These are phyloP conservation scores for Eospalax fontanierii DNA, from an alignment of 2,797 vertebrate genomes.

Conservation along the genomic window DNA sequence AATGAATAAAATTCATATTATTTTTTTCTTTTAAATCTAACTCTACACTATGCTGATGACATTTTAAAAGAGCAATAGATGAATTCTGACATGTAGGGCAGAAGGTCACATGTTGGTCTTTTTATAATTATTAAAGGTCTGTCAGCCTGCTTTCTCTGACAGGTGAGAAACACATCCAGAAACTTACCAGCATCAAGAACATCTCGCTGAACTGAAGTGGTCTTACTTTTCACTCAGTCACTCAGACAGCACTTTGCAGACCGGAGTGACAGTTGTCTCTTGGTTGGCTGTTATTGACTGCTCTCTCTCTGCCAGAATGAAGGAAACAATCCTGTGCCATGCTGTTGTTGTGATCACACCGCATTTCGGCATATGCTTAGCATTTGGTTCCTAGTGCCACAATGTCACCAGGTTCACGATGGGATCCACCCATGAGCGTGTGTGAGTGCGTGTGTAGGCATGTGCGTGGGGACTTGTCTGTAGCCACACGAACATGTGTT, in stretches of 20 bases:
- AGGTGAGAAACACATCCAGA: constrained; percentile 46
- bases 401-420: constrained; percentile 65
- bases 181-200: constrained; percentile 56
- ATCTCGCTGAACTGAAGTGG: constrained; percentile 2
- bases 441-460: neutral
- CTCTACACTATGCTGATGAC: neutral
- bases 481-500: constrained; percentile 67
- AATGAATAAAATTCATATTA: constrained; percentile 29
- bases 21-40: constrained; percentile 27
- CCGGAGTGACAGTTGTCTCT: constrained; percentile 70
- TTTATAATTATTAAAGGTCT: constrained; percentile 34
- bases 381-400: constrained; percentile 55
- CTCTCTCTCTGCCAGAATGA: constrained; percentile 73
- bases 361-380: constrained; percentile 78
- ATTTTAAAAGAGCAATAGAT: constrained; percentile 41
- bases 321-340: constrained; percentile 69
- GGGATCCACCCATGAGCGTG: constrained; percentile 2
- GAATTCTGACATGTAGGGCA: constrained; percentile 49
- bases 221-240: constrained; percentile 67
- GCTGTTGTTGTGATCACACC: constrained; percentile 67
- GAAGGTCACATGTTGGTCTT: constrained; percentile 40
- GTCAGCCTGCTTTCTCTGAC: constrained; percentile 2
- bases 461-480: constrained; percentile 10
- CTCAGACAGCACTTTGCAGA: constrained; percentile 55
- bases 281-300: constrained; percentile 72